phyloP scores from a whole-genome alignment of 2,797 vertebrate species.

The Melanotaenia boesemani region DNA sequence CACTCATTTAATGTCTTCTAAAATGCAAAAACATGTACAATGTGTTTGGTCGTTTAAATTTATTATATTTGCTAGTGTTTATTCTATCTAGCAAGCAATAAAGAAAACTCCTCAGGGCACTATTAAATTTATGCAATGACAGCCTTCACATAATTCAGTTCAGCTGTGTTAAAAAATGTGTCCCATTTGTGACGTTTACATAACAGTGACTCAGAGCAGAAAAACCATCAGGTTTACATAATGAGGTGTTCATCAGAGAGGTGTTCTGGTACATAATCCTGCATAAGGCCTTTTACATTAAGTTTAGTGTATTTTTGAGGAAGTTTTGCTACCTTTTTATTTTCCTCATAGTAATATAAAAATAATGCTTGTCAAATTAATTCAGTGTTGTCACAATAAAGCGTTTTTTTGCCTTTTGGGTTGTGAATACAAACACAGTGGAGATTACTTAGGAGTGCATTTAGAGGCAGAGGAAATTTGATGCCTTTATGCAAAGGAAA shows the following conservation, averaged over 20 bases:
- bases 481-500: constrained; percentile 32
- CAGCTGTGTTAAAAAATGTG: not conserved
- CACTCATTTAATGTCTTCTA: not conserved
- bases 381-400: not conserved
- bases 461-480: constrained; percentile 16
- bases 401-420: not conserved
- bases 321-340: not conserved
- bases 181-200: not conserved
- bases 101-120: not conserved
- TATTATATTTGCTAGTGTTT: not conserved
- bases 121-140: not conserved
- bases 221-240: constrained; percentile 3
- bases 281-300: not conserved
- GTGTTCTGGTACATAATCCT: not conserved
- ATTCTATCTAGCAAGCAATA: not conserved
- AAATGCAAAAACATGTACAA: not conserved
- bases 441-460: not conserved
- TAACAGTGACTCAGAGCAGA: constrained; percentile 1
- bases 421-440: not conserved
- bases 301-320: not conserved
- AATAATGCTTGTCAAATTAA: not conserved
- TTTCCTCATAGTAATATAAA: not conserved
- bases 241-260: not conserved
- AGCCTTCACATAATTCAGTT: not conserved
- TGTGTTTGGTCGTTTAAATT: not conserved